phyloP scores from a whole-genome alignment of 35 echinoderm and acorn worm species.

The Heliocidaris tuberculata region DNA sequence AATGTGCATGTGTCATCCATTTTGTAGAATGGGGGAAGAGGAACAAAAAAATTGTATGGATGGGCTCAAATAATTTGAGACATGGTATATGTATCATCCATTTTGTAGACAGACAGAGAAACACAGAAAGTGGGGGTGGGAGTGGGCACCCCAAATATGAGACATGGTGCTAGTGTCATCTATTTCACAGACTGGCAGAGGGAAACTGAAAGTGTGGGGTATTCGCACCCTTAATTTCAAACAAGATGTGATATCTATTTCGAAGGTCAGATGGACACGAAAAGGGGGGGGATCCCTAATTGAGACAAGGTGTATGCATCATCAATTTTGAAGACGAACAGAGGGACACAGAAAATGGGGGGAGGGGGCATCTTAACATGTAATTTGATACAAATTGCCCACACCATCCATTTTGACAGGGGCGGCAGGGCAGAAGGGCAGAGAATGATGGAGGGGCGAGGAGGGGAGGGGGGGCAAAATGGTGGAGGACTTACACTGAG shows the following conservation, averaged over 20 bases:
- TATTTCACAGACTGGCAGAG: too few relatives aligned
- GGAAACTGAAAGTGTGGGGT: too few relatives aligned
- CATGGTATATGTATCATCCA: too few relatives aligned
- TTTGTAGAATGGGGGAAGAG: too few relatives aligned
- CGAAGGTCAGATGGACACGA: too few relatives aligned
- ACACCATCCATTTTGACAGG: not conserved
- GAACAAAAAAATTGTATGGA: too few relatives aligned
- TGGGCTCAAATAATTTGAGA: too few relatives aligned
- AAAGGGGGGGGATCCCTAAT: not conserved
- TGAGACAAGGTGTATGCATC: not conserved
- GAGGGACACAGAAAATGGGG: too few relatives aligned
- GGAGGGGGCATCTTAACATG: not conserved
- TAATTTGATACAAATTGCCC: not conserved
- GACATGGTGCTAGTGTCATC: not conserved
- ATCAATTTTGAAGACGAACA: too few relatives aligned
- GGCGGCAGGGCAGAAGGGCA: not conserved
- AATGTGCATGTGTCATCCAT: too few relatives aligned
- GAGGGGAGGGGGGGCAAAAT: not conserved
- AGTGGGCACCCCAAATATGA: not conserved
- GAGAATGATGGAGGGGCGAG: not conserved
- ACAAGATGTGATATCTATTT: too few relatives aligned
- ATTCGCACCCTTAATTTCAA: not conserved
- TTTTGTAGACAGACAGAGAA: too few relatives aligned
- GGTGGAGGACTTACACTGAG: constrained; percentile 48
- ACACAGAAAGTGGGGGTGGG: not conserved